Conservation (phyloP, 2,888 invertebrate species). For the Augochlorella aurata region DNA sequence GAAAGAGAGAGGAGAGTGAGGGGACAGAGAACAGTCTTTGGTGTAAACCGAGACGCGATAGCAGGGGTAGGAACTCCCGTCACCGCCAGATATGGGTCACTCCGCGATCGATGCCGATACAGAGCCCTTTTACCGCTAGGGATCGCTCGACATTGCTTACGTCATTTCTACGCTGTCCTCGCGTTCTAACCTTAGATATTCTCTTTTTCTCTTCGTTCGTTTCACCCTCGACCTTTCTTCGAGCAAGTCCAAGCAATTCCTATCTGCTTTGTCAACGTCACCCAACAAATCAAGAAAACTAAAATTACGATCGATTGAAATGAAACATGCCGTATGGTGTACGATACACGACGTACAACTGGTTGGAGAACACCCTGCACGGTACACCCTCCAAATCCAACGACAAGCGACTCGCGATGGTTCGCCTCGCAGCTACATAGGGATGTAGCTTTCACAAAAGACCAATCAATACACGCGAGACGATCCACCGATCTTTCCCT, state of each 20-base stretch:
- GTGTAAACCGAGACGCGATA: conserved; percentile 30
- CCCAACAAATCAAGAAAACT: not conserved
- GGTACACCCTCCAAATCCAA: conserved; percentile 55
- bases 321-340: conserved; percentile 34
- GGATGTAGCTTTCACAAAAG: conserved; percentile 75
- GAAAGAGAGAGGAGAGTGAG: not conserved
- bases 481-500: conserved; percentile 76
- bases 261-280: not conserved
- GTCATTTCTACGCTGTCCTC: conserved; percentile 80
- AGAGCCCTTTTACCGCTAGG: conserved; percentile 72
- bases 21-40: conserved; percentile 14
- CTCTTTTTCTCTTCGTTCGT: not conserved
- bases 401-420: conserved; percentile 55
- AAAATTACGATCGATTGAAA: not conserved
- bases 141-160: conserved; percentile 67
- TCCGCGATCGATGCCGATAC: conserved; percentile 80
- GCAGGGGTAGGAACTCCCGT: conserved; percentile 58
- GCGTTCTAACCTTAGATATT: conserved; percentile 32
- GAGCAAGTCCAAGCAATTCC: not conserved
- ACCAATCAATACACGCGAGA: conserved; percentile 80
- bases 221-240: conserved; percentile 9
- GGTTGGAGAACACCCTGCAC: conserved; percentile 3
- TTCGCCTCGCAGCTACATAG: conserved; percentile 62
- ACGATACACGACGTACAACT: conserved; percentile 7
- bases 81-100: conserved; percentile 80